Conservation (phyloP, 2,797 vertebrate species). For the Manis javanica region DNA sequence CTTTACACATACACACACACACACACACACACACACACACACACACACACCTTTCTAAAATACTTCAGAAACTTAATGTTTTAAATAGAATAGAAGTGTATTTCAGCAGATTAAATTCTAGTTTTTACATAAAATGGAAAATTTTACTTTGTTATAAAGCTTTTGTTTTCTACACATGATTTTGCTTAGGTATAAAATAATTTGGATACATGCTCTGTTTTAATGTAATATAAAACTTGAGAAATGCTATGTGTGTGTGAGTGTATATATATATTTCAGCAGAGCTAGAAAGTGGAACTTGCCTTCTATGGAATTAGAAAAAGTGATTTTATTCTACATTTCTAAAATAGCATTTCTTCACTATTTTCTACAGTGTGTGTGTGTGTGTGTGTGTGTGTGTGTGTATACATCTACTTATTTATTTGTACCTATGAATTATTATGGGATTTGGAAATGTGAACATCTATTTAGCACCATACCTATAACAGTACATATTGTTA, state of each 20-base stretch:
- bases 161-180: background rate
- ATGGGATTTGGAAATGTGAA: background rate
- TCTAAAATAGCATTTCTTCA: background rate
- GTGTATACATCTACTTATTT: background rate
- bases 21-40: background rate
- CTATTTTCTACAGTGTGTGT: background rate
- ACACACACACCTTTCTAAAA: background rate
- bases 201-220: background rate
- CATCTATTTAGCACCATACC: background rate
- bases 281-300: background rate
- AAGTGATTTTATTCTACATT: background rate
- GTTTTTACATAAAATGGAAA: background rate
- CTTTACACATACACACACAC: too few relatives aligned
- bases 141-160: background rate
- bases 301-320: background rate
- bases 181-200: background rate
- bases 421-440: too few relatives aligned
- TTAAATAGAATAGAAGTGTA: background rate
- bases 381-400: background rate
- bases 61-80: background rate
- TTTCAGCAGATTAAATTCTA: background rate
- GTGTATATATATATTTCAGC: background rate
- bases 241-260: background rate
- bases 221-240: background rate
- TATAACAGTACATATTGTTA: background rate